These are phyloP conservation scores for Pterobdella sp. DNA, from an alignment of 2,888 invertebrate species.

Conservation along the genomic window DNA sequence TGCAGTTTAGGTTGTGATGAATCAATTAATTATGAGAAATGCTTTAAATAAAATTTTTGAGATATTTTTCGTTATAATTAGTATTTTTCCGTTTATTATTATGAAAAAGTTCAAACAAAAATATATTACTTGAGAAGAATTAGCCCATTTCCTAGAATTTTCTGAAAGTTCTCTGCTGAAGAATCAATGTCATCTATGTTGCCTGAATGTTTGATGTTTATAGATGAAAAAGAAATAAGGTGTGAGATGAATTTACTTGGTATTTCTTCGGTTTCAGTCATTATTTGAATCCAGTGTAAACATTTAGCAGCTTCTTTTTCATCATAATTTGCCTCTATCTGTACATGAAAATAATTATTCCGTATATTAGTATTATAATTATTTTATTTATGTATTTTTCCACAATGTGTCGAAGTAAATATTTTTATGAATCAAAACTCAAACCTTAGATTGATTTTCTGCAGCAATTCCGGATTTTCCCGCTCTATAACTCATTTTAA, in stretches of 20 bases:
- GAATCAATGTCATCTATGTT: conserved; percentile 27
- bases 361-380: not conserved
- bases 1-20: not conserved
- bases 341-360: not conserved
- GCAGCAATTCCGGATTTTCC: conserved; percentile 29
- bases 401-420: too few species aligned
- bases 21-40: too few species aligned
- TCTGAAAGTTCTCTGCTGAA: conserved; percentile 34
- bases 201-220: not conserved
- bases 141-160: conserved; percentile 34
- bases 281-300: conserved; percentile 34
- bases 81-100: too few species aligned
- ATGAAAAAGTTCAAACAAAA: not conserved
- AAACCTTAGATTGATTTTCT: conserved; percentile 27
- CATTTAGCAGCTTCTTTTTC: conserved; percentile 34
- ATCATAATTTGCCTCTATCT: conserved; percentile 38
- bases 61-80: too few species aligned
- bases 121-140: conserved; percentile 34
- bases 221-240: too few species aligned
- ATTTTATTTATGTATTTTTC: too few species aligned
- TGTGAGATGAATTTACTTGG: conserved; percentile 21
- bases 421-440: not conserved
- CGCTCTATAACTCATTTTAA: conserved; percentile 23
- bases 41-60: too few species aligned
- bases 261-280: conserved; percentile 32